Evolutionary conservation across 64 coral and sea anemone species (phyloP), one percentile per base, ranked within the genome.

Genomic region (Porites australiensis): DNA sequence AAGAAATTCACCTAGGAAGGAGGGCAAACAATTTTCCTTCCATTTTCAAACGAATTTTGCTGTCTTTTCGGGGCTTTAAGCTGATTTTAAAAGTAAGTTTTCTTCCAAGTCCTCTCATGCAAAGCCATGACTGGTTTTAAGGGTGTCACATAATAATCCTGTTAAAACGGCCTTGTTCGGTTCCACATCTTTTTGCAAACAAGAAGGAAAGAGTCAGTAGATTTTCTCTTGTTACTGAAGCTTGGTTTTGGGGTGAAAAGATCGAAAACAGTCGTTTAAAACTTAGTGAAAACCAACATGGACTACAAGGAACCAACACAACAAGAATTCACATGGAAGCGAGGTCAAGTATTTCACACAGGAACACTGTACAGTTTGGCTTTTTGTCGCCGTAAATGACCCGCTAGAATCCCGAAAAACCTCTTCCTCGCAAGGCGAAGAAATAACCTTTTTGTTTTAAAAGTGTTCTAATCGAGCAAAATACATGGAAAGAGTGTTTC

Each of bases 71-170:
- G 82, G 93, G 73, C 84, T 90, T 94, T 94, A 85, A 86, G 72
- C 58, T 94, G 87, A 98, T 94, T 94, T 91, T 71, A 94, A 98
- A 94, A 98, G 95, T 98, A 92, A 89, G 95, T 88, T 94, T 73
- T 87, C 81, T 94, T 89, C 65, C 51, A 88, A 93, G 51, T 93
- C 19, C 58, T 68, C 72, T 79, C 60, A 87, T 62, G 75, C 77
- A 94, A 82, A 94, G 59, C 88, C 77, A 82, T 94, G 58, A 75
- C 92, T 85, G 53, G 87, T 89, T 82, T 89, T 89, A 68, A 76
- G 78, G 70, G 80, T 89, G 70, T 83, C 77, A 83, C 50, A 89
- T 83, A 65, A 62, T 89, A 89, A 83, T 88, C 70, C 78, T 83
- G 57, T 83, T 77, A 84, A 84, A 89, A 89, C 69, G 78, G 22